Evolutionary conservation across 1,140 invertebrate genomes (phyloP).

Genomic region (Drosophila neocordata): DNA sequence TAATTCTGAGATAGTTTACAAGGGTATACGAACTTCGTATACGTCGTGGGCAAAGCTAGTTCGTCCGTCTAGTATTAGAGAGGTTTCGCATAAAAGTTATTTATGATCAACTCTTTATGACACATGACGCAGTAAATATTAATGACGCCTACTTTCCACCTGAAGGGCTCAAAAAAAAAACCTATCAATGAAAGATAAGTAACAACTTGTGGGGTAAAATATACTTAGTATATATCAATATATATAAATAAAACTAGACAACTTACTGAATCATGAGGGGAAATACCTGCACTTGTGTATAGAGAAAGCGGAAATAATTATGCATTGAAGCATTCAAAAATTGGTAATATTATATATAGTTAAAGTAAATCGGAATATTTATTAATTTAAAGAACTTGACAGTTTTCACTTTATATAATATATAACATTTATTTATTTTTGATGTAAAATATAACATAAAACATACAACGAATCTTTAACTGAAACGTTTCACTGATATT

Average conservation of each 20-base stretch:
- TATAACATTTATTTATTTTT: too few relatives aligned
- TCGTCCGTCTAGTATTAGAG: too few relatives aligned
- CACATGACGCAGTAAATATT: constrained; percentile 24
- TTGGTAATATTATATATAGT: neutral
- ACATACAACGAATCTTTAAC: too few relatives aligned
- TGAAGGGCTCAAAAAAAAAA: constrained; percentile 18
- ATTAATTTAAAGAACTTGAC: neutral
- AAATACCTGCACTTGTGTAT: neutral
- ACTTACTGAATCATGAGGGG: neutral
- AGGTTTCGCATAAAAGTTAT: neutral
- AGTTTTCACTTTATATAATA: too few relatives aligned
- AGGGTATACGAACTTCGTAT: too few relatives aligned
- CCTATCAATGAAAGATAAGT: constrained; percentile 14
- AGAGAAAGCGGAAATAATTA: neutral
- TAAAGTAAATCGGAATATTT: neutral
- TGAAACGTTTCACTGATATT: too few relatives aligned
- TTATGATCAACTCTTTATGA: constrained; percentile 11
- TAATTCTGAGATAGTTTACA: too few relatives aligned
- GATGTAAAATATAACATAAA: too few relatives aligned
- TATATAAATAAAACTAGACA: neutral
- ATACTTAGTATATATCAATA: too few relatives aligned
- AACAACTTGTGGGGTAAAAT: neutral
- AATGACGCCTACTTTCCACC: constrained; percentile 29
- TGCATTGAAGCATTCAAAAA: neutral
- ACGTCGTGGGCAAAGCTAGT: too few relatives aligned